Evolutionary conservation across 2,888 invertebrate species (phyloP).

Genomic region (Hyposoter dolosus): DNA sequence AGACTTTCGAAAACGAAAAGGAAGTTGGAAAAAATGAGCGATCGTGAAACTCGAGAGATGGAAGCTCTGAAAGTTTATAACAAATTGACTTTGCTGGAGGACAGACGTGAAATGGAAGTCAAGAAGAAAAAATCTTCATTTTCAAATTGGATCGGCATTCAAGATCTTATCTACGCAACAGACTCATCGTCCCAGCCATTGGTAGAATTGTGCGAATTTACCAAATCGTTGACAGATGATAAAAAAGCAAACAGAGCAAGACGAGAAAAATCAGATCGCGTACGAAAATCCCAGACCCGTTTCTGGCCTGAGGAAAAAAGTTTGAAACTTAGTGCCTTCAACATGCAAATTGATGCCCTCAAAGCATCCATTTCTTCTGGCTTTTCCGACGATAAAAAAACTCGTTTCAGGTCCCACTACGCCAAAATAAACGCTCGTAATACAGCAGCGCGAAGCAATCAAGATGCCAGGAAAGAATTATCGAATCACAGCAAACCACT

Average conservation of each 20-base stretch:
- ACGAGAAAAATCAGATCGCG: conserved; percentile 10
- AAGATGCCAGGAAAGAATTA: conserved; percentile 30
- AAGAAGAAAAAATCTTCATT: conserved; percentile 41
- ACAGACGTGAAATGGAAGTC: conserved; percentile 70
- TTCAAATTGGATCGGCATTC: conserved; percentile 3
- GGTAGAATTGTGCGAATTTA: neutral
- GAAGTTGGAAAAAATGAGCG: conserved; percentile 36
- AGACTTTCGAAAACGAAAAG: conserved; percentile 27
- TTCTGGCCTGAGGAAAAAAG: conserved; percentile 30
- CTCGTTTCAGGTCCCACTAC: conserved; percentile 6
- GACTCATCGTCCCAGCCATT: neutral
- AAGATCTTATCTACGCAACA: neutral
- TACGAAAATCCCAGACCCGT: conserved; percentile 9
- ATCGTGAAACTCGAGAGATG: conserved; percentile 70
- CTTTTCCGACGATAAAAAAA: conserved; percentile 51
- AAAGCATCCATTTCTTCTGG: conserved; percentile 51
- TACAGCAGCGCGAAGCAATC: neutral
- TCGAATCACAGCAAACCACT: conserved; percentile 47
- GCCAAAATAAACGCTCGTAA: neutral
- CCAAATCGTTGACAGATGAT: neutral
- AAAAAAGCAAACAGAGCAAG: neutral
- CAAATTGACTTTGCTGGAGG: conserved; percentile 70
- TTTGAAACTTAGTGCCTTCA: conserved; percentile 50
- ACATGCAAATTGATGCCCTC: conserved; percentile 50
- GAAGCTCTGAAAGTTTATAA: conserved; percentile 74